These are phyloP conservation scores for Alca torda DNA, from an alignment of 2,797 vertebrate species.

Conservation along the genomic window DNA sequence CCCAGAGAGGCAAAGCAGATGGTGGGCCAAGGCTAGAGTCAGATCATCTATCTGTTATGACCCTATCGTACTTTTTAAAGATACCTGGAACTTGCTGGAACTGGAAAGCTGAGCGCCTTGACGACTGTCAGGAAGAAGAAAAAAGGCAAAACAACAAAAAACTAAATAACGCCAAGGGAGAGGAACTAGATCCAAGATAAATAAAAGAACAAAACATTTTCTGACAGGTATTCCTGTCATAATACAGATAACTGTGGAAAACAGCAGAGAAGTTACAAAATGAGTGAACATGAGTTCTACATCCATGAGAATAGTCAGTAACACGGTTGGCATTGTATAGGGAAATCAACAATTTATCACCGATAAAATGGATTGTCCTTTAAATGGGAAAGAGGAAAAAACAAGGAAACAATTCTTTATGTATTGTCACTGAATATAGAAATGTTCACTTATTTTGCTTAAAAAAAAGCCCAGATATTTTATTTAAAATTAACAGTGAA, in stretches of 20 bases:
- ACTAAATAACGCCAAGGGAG: background rate
- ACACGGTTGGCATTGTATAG: background rate
- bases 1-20: background rate
- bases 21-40: background rate
- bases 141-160: background rate
- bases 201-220: background rate
- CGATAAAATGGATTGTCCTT: background rate
- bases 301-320: background rate
- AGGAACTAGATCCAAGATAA: background rate
- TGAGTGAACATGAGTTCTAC: background rate
- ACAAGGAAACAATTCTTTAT: background rate
- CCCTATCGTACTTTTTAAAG: background rate
- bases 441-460: background rate
- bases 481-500: background rate
- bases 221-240: background rate
- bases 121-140: background rate
- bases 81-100: background rate
- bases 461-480: background rate
- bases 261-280: background rate
- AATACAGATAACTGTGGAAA: background rate
- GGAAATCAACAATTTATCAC: background rate
- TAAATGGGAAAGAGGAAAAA: background rate
- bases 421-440: background rate
- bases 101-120: background rate
- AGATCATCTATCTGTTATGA: background rate